Evolutionary conservation across 2,888 invertebrate genomes (phyloP).

Genomic region (Spilosoma lubricipeda): DNA sequence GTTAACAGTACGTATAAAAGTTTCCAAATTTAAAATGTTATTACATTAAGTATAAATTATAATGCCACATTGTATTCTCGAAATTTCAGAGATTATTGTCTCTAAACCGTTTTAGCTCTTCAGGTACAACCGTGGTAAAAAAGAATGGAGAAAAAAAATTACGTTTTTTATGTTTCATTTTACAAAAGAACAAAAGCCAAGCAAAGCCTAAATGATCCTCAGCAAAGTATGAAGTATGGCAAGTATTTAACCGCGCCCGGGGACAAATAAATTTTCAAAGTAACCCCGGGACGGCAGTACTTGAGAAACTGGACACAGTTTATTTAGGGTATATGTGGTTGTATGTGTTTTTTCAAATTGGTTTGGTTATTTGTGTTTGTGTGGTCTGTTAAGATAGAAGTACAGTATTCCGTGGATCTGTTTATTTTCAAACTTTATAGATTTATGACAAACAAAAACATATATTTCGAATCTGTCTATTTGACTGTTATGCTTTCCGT

Average conservation of each 20-base stretch:
- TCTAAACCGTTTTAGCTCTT: constrained; percentile 27
- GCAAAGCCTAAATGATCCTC: constrained; percentile 53
- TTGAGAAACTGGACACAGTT: constrained; percentile 46
- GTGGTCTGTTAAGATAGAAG: not conserved
- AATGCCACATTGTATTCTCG: constrained; percentile 7
- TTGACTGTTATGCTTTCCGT: too few species aligned
- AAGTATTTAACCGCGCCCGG: constrained; percentile 50
- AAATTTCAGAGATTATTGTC: constrained; percentile 37
- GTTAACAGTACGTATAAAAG: not conserved
- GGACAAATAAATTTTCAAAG: constrained; percentile 54
- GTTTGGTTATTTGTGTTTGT: constrained; percentile 3
- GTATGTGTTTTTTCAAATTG: constrained; percentile 11
- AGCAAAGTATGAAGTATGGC: constrained; percentile 54
- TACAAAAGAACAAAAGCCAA: constrained; percentile 47
- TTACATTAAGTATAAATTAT: not conserved
- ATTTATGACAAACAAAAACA: too few species aligned
- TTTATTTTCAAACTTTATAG: too few species aligned
- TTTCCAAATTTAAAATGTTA: constrained; percentile 16
- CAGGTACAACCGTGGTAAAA: constrained; percentile 26
- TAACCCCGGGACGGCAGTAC: constrained; percentile 41
- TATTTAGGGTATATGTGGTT: constrained; percentile 32
- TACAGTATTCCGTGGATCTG: too few species aligned
- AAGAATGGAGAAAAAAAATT: constrained; percentile 27
- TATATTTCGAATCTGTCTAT: too few species aligned
- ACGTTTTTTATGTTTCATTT: constrained; percentile 43